phyloP scores from a whole-genome alignment of 2,888 invertebrate species.

The Lacanobia oleracea region DNA sequence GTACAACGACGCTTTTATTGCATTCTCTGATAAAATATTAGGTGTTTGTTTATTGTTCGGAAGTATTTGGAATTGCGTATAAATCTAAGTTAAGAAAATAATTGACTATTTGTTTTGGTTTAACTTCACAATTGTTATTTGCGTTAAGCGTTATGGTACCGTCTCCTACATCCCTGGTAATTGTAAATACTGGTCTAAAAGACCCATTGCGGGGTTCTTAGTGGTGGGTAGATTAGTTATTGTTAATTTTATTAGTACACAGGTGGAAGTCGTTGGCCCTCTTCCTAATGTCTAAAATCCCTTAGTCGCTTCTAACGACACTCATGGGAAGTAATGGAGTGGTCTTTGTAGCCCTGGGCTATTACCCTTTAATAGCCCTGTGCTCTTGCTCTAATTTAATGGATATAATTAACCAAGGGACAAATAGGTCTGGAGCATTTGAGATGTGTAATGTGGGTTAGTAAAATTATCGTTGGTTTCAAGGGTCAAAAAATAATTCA shows the following conservation, averaged over 20 bases:
- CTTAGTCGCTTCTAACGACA: slow-evolving; percentile 51
- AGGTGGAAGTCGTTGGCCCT: slow-evolving; percentile 46
- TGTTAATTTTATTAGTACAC: slow-evolving; percentile 50
- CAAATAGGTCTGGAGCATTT: slow-evolving; percentile 38
- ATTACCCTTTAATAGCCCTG: slow-evolving; percentile 56
- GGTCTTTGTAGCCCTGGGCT: slow-evolving; percentile 46
- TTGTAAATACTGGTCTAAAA: neutral
- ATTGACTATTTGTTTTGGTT: neutral
- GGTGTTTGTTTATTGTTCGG: slow-evolving; percentile 52
- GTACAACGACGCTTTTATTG: slow-evolving; percentile 58
- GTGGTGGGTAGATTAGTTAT: slow-evolving; percentile 33
- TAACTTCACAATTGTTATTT: neutral
- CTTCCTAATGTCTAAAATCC: slow-evolving; percentile 58
- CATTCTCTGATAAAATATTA: slow-evolving; percentile 50
- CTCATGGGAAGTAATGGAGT: slow-evolving; percentile 56
- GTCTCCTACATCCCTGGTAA: neutral
- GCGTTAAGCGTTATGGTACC: neutral
- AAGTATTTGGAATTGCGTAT: slow-evolving; percentile 20
- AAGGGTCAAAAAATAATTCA: neutral
- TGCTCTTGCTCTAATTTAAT: slow-evolving; percentile 50
- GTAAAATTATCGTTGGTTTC: neutral
- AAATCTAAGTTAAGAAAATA: slow-evolving; percentile 6
- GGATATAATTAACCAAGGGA: slow-evolving; percentile 41
- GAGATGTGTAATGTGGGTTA: slow-evolving; percentile 10
- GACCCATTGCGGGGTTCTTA: slow-evolving; percentile 5